Conservation (phyloP, 2,888 invertebrate genomes). For the Siphlonurus alternatus region DNA sequence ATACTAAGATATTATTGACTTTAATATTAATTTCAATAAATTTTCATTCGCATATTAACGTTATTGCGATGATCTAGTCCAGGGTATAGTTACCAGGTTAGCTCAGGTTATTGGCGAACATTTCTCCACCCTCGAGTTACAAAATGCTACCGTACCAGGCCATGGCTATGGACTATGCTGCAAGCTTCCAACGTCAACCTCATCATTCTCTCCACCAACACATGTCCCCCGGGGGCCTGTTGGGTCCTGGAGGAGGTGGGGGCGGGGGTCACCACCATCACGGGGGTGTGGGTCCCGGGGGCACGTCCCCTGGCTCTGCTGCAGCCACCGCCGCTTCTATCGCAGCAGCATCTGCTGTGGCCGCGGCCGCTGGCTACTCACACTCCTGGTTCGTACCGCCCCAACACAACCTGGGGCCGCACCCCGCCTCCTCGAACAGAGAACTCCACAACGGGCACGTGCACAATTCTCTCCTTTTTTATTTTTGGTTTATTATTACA, state of each 20-base stretch:
- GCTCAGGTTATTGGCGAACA: too few species aligned
- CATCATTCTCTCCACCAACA: slow-evolving; percentile 24
- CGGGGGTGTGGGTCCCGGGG: slow-evolving; percentile 22
- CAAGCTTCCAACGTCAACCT: slow-evolving; percentile 27
- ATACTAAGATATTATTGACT: too few species aligned
- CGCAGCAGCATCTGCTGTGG: slow-evolving; percentile 28
- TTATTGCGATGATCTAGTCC: too few species aligned
- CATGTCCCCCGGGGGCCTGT: not conserved
- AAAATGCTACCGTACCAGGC: slow-evolving; percentile 23
- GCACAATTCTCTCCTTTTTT: slow-evolving; percentile 1
- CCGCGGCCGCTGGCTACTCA: slow-evolving; percentile 50
- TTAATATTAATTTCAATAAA: too few species aligned
- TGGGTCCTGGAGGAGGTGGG: not conserved
- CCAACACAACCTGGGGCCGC: slow-evolving; percentile 47
- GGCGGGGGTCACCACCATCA: too few species aligned
- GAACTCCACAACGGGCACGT: slow-evolving; percentile 2
- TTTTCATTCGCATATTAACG: too few species aligned
- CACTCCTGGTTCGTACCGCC: slow-evolving; percentile 91
- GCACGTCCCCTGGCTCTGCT: slow-evolving; percentile 27
- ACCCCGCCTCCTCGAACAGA: slow-evolving; percentile 38
- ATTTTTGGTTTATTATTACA: not conserved
- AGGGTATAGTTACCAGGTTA: too few species aligned
- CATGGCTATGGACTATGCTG: slow-evolving; percentile 57
- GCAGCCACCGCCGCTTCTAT: not conserved
- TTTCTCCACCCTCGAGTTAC: too few species aligned